These are phyloP conservation scores for Agrilus planipennis DNA, from an alignment of 1,140 invertebrate species.

Conservation along the genomic window DNA sequence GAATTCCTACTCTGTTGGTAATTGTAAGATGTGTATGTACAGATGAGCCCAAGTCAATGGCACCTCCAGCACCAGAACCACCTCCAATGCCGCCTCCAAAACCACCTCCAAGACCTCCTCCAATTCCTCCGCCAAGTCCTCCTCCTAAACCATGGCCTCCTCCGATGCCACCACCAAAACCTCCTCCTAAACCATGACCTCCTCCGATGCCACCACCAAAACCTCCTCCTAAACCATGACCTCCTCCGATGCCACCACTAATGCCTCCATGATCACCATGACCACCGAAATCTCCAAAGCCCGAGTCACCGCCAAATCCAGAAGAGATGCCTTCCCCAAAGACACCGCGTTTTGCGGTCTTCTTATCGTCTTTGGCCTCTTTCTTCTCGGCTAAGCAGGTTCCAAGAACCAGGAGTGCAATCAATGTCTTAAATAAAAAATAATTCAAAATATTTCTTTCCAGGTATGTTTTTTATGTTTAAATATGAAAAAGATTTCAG, in stretches of 20 bases:
- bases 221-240: slow-evolving; percentile 4
- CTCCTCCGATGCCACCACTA: slow-evolving; percentile 5
- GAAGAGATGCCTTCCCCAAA: slow-evolving; percentile 9
- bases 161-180: not conserved
- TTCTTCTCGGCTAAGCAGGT: not conserved
- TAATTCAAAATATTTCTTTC: slow-evolving; percentile 3
- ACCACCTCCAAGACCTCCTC: slow-evolving; percentile 6
- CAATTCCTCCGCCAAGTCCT: slow-evolving; percentile 1
- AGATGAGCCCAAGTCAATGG: slow-evolving; percentile 16
- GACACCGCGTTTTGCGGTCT: slow-evolving; percentile 26
- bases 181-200: not conserved
- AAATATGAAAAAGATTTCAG: too few species aligned
- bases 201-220: slow-evolving; percentile 1
- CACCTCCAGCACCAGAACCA: slow-evolving; percentile 8
- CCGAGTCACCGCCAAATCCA: slow-evolving; percentile 8
- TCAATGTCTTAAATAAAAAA: slow-evolving; percentile 5
- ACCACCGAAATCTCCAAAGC: slow-evolving; percentile 13
- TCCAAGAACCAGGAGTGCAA: not conserved
- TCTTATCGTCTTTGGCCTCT: slow-evolving; percentile 12
- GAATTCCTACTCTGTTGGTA: slow-evolving; percentile 20
- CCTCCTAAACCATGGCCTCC: slow-evolving; percentile 7
- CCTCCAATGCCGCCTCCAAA: slow-evolving; percentile 8
- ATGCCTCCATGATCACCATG: slow-evolving; percentile 9
- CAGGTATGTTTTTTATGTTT: too few species aligned
- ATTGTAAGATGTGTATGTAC: slow-evolving; percentile 19